Evolutionary conservation across 35 echinoderm and acorn worm species (phyloP).

Genomic region (Apostichopus californicus): DNA sequence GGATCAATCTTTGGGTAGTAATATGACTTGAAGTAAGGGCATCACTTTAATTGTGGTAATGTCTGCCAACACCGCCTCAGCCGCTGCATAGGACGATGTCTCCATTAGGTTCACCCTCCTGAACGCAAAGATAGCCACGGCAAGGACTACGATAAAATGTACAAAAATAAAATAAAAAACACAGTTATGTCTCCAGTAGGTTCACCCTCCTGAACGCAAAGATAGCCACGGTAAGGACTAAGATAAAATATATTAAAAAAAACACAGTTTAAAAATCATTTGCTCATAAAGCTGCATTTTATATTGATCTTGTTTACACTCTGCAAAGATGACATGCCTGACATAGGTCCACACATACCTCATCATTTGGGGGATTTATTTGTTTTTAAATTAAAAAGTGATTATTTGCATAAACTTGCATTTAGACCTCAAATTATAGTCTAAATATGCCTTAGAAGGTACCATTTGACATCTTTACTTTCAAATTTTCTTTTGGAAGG

Average conservation of each 20-base stretch:
- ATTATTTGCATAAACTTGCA: too few species aligned
- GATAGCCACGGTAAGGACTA: constrained; percentile 82
- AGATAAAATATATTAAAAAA: not conserved
- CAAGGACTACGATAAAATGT: constrained; percentile 53
- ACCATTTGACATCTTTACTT: too few species aligned
- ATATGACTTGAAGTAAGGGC: constrained; percentile 78
- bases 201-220: constrained; percentile 96
- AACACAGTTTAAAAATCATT: not conserved
- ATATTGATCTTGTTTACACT: too few species aligned
- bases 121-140: constrained; percentile 92
- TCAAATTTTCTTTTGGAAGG: too few species aligned
- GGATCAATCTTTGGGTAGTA: constrained; percentile 64
- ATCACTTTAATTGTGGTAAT: constrained; percentile 83
- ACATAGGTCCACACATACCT: too few species aligned
- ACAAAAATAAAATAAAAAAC: not conserved
- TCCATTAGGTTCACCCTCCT: constrained; percentile 94
- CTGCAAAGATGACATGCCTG: too few species aligned
- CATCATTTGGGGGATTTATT: too few species aligned
- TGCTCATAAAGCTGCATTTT: too few species aligned
- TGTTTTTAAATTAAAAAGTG: too few species aligned
- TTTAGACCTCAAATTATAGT: too few species aligned
- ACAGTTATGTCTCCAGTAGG: constrained; percentile 64
- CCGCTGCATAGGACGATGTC: constrained; percentile 67
- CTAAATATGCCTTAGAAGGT: too few species aligned
- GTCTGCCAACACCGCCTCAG: constrained; percentile 91